Percentiles rank a stretch among this genome's conserved stretches.
Conservation (phyloP, 2,113 vertebrate genomes). For the Isichthys henryi region DNA sequence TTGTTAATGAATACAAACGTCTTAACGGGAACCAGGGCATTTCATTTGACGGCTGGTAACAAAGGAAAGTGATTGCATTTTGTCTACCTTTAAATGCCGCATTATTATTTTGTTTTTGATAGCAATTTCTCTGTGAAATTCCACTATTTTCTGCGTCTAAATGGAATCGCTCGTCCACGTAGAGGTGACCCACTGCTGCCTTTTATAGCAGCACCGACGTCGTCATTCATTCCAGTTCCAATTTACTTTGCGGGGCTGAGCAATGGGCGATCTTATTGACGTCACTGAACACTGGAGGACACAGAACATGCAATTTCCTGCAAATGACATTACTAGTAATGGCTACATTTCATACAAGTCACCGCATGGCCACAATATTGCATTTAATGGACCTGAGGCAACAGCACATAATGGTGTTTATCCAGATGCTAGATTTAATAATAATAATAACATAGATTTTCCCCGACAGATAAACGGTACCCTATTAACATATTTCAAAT, state of each 20-base stretch:
- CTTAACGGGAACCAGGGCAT: not conserved
- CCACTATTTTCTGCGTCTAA: not conserved
- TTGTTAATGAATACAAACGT: not conserved
- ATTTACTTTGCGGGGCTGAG: not conserved
- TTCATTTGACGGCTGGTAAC: not conserved
- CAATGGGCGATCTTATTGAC: not conserved
- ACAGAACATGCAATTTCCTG: not conserved
- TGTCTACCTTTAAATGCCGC: not conserved
- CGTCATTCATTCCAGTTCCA: not conserved
- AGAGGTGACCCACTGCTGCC: not conserved
- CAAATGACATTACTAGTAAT: slow-evolving; percentile 2
- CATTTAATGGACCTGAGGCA: not conserved
- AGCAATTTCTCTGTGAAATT: not conserved
- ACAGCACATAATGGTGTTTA: not conserved
- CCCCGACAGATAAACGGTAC: not conserved
- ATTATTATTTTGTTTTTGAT: not conserved
- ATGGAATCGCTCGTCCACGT: not conserved
- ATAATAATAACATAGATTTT: not conserved
- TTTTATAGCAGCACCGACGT: not conserved
- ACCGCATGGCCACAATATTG: not conserved
- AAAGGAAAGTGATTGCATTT: not conserved
- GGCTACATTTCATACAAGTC: slow-evolving; percentile 1
- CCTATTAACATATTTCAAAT: not conserved
- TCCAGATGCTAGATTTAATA: not conserved
- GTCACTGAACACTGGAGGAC: slow-evolving; percentile 1